These are phyloP conservation scores for Caenorhabditis sp. DNA, from an alignment of 2,888 invertebrate genomes.

Conservation along the genomic window DNA sequence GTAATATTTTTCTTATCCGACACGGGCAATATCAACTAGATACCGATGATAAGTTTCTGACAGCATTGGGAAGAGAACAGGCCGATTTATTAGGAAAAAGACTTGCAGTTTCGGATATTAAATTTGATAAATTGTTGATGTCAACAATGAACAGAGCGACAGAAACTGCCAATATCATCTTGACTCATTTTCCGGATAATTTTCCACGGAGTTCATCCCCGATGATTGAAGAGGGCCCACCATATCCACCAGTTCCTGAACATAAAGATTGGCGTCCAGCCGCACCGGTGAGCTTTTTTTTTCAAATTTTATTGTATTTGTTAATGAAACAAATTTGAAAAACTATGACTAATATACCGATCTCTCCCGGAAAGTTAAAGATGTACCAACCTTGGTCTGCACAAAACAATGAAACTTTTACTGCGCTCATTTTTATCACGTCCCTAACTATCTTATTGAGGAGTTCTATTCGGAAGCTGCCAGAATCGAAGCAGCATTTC, in stretches of 20 bases:
- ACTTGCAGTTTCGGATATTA: constrained; percentile 80
- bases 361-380: no score
- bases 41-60: constrained; percentile 76
- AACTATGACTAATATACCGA: no score
- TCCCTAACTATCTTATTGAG: constrained; percentile 42
- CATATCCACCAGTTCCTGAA: constrained; percentile 91
- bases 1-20: constrained; percentile 88
- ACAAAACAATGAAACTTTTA: no score
- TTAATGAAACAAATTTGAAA: no score
- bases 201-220: constrained; percentile 45
- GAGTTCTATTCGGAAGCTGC: constrained; percentile 66
- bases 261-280: constrained; percentile 87
- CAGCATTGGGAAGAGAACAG: constrained; percentile 84
- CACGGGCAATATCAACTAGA: constrained; percentile 91
- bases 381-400: no score
- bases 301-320: not conserved
- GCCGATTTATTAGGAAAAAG: constrained; percentile 84
- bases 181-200: constrained; percentile 72
- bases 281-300: constrained; percentile 75
- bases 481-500: constrained; percentile 78
- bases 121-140: constrained; percentile 82
- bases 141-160: constrained; percentile 93
- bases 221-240: constrained; percentile 88
- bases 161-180: constrained; percentile 87
- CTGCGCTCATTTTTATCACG: no score